Percentiles rank a stretch among this genome's conserved stretches.
These are phyloP conservation scores for Typhlomys cinereus DNA, from an alignment of 2,113 vertebrate species.

Conservation along the genomic window DNA sequence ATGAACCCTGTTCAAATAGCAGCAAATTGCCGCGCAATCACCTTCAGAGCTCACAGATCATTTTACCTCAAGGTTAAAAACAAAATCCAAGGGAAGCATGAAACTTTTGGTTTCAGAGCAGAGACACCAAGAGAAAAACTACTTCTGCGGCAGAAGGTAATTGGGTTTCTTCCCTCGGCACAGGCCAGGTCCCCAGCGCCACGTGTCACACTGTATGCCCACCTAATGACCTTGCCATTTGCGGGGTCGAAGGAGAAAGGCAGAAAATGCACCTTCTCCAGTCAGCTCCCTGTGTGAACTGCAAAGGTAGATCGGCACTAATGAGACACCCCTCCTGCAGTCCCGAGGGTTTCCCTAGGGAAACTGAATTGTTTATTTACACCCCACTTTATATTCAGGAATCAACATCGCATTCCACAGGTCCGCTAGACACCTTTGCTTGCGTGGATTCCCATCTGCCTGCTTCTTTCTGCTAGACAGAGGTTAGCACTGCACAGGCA, in stretches of 20 bases:
- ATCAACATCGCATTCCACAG: background rate
- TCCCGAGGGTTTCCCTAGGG: background rate
- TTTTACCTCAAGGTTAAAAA: background rate
- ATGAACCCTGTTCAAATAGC: background rate
- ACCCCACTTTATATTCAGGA: background rate
- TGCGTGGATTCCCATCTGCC: background rate
- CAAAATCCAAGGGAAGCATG: background rate
- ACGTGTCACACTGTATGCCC: background rate
- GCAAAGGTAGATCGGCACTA: background rate
- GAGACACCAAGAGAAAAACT: background rate
- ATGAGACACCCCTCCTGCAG: background rate
- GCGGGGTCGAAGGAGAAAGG: background rate
- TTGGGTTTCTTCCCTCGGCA: background rate
- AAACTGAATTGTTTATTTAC: background rate
- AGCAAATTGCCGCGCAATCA: background rate
- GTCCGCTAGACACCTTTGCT: background rate
- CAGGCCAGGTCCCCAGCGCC: background rate
- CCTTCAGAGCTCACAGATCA: background rate
- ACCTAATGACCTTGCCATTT: background rate
- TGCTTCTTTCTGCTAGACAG: background rate
- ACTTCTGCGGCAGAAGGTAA: conserved; percentile 20
- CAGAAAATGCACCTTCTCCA: background rate
- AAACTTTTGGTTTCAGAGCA: background rate
- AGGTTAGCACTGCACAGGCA: background rate
- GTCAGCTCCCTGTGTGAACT: background rate